Conservation (phyloP, 2,113 vertebrate species). For the Macroglossus sobrinus region DNA sequence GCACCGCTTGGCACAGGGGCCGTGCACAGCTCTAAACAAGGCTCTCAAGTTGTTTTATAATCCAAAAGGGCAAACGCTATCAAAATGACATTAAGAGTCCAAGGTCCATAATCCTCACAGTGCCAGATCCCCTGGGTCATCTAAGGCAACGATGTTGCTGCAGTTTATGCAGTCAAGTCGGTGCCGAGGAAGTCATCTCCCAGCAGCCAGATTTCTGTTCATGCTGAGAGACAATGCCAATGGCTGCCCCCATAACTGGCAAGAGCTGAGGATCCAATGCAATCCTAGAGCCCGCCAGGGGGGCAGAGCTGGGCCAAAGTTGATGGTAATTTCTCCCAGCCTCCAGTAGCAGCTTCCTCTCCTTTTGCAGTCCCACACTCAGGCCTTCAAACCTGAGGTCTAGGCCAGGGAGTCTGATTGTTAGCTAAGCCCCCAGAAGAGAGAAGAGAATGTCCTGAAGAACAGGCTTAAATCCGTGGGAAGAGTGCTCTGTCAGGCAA, state of each 20-base stretch:
- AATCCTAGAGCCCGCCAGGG: neutral
- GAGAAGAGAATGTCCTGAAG: neutral
- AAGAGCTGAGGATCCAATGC: neutral
- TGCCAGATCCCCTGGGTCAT: neutral
- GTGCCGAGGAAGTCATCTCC: neutral
- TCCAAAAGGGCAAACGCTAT: slow-evolving; percentile 41
- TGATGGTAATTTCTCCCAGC: neutral
- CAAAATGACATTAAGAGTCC: slow-evolving; percentile 46
- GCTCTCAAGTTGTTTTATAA: neutral
- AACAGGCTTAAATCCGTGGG: neutral
- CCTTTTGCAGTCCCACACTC: neutral
- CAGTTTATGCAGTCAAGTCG: neutral
- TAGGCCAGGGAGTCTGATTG: neutral
- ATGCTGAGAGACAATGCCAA: neutral
- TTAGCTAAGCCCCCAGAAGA: slow-evolving; percentile 19
- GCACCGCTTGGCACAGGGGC: slow-evolving; percentile 38
- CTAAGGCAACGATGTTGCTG: neutral
- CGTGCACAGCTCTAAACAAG: neutral
- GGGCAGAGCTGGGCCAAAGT: neutral
- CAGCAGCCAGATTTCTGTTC: neutral
- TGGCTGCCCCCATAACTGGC: neutral
- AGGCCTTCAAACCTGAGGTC: neutral
- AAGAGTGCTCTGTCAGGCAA: slow-evolving; percentile 85
- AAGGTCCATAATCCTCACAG: neutral
- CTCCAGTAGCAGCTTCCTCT: neutral